Conservation (phyloP, 1,140 invertebrate genomes). For the Periplaneta americana region DNA sequence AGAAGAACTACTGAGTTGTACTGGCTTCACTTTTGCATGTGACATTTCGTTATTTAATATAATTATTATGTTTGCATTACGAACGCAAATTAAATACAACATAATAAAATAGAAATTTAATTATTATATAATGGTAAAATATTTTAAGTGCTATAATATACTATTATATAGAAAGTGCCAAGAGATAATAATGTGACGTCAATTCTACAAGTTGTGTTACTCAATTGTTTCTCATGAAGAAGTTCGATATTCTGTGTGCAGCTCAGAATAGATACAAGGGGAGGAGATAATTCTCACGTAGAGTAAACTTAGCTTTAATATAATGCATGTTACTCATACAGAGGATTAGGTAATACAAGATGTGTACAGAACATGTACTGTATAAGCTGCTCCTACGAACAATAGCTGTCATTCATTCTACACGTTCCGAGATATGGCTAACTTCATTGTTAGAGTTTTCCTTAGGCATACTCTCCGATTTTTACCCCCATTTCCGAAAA, state of each 20-base stretch:
- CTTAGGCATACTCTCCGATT: not conserved
- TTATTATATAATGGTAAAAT: no score
- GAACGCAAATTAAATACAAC: no score
- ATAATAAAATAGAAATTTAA: no score
- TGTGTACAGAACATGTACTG: not conserved
- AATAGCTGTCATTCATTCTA: not conserved
- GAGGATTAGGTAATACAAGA: not conserved
- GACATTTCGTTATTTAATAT: no score
- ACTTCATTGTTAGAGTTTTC: not conserved
- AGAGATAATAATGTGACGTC: no score
- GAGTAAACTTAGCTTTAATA: not conserved
- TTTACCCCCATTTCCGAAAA: not conserved
- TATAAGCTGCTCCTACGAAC: not conserved
- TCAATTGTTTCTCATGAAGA: not conserved
- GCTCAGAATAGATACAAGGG: not conserved
- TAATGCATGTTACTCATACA: not conserved
- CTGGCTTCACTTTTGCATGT: no score
- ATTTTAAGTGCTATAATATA: no score
- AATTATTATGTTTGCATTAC: no score
- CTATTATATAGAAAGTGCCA: no score
- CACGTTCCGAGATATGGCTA: not conserved
- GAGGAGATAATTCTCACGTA: not conserved
- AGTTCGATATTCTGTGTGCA: not conserved
- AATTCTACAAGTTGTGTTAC: no score
- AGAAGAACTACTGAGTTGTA: no score